Evolutionary conservation across 1,140 invertebrate genomes (phyloP), one percentile per base, ranked within the genome.

Genomic region (Bombyx mandarina): DNA sequence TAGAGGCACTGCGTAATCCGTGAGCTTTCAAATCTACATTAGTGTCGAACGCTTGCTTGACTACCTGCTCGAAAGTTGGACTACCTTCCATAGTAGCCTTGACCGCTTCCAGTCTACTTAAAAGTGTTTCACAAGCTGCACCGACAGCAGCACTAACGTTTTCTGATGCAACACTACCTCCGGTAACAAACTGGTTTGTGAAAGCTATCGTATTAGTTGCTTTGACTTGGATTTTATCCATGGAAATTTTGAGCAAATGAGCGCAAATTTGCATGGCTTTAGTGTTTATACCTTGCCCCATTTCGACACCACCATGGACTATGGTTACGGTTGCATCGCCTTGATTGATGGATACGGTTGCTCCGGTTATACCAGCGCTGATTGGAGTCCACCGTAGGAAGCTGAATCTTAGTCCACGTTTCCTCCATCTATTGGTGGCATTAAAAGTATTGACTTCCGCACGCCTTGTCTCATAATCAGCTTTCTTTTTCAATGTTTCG

Each of bases 231-330:
- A 95, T 83, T 73, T 90, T 86, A 1, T 91, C 88, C 12, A 95
- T 59, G 43, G 93, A 90, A 56, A 95, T 92, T 6, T 91, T 91
- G 1, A 96, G 79, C 9, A 89, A 90, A 69, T 92, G 89, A 6
- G 94, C 94, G 60, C 89, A 91, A 9, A 92, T 90, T 89, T 96
- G 94, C 43, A 91, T 90, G 3, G 92, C 90, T 91, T 94, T 86
- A 0, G 91, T 92, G 62, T 92, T 94, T 56, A 96, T 91, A 5
- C 95, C 95, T 88, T 96, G 95, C 8, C 95, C 95, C 78, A 93
- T 92, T 89, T 97, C 95, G 49, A 95, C 90, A 18, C 95, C 95
- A 52, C 91, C 93, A 68, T 95, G 94, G 9, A 89, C 86, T 42
- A 96, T 88, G 0, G 91, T 89, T 1, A 96, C 93, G 1, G 93